Evolutionary conservation across 1,140 invertebrate genomes (phyloP).

Genomic region (Laupala kohalensis): DNA sequence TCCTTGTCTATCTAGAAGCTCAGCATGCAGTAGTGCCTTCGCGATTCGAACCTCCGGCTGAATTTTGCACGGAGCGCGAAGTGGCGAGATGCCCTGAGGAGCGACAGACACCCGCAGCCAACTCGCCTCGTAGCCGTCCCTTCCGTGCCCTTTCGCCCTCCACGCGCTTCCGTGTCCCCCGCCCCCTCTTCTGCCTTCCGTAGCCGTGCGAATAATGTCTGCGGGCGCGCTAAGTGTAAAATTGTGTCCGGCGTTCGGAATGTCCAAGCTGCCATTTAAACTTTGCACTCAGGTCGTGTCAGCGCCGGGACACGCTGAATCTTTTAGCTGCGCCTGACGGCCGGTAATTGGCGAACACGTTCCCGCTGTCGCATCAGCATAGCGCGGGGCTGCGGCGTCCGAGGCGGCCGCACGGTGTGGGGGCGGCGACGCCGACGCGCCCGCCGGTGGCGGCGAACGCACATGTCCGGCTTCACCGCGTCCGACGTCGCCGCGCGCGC

Average conservation of each 20-base stretch:
- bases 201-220: background rate
- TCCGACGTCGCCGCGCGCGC: too few relatives aligned
- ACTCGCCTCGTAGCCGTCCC: too few relatives aligned
- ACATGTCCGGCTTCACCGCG: background rate
- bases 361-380: background rate
- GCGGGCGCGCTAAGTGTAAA: constrained; percentile 9
- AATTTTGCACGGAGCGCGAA: too few relatives aligned
- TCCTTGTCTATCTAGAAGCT: too few relatives aligned
- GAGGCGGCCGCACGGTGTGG: background rate
- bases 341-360: constrained; percentile 11
- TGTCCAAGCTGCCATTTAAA: constrained; percentile 11
- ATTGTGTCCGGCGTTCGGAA: constrained; percentile 12
- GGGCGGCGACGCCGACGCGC: background rate
- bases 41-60: too few relatives aligned
- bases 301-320: constrained; percentile 7
- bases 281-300: constrained; percentile 5
- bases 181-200: too few relatives aligned
- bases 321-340: constrained; percentile 10
- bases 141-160: too few relatives aligned
- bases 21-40: too few relatives aligned
- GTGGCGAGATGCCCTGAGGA: too few relatives aligned
- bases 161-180: too few relatives aligned
- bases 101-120: too few relatives aligned
- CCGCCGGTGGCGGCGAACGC: background rate
- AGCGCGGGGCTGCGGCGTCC: too few relatives aligned